These are phyloP conservation scores for Microcebus tavaratra DNA, from an alignment of 2,113 vertebrate genomes.

Conservation along the genomic window DNA sequence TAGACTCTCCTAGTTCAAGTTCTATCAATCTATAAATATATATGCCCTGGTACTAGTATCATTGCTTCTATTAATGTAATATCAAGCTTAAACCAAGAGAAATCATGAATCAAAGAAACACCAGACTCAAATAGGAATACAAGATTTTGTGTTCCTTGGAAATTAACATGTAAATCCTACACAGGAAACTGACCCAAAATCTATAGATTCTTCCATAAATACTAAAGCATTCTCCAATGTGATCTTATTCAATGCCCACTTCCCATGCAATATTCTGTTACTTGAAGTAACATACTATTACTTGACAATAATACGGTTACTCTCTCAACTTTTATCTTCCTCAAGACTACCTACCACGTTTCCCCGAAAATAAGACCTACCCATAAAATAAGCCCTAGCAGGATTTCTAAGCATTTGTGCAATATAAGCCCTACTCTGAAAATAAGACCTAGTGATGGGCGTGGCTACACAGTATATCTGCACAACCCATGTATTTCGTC, in stretches of 20 bases:
- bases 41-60: not conserved
- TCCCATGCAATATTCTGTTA: not conserved
- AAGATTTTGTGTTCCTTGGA: conserved; percentile 18
- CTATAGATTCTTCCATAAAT: not conserved
- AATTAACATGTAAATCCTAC: conserved; percentile 30
- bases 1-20: not conserved
- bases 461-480: too few species aligned
- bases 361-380: too few species aligned
- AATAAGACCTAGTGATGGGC: too few species aligned
- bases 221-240: not conserved
- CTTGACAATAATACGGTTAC: not conserved
- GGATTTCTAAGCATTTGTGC: too few species aligned
- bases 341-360: not conserved
- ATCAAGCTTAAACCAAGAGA: conserved; percentile 19
- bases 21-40: not conserved
- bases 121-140: not conserved
- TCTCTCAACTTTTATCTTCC: not conserved
- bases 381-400: too few species aligned
- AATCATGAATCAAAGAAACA: conserved; percentile 31
- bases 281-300: not conserved
- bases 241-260: conserved; percentile 10
- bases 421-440: too few species aligned
- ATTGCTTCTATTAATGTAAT: not conserved
- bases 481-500: too few species aligned
- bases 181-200: not conserved